Evolutionary conservation across 2,888 invertebrate species (phyloP).

Genomic region (Rotaria sp.): DNA sequence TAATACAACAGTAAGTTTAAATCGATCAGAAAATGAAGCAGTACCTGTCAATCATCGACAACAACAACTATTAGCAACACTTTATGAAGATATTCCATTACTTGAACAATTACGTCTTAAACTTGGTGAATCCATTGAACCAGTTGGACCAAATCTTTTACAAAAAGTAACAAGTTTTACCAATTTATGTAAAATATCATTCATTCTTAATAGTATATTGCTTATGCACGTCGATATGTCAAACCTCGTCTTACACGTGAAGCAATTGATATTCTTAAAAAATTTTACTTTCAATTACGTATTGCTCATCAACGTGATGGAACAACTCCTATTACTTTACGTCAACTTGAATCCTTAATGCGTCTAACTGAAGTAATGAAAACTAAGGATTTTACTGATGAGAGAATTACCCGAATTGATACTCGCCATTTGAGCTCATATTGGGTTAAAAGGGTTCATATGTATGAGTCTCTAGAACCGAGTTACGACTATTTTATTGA

Average conservation of each 20-base stretch:
- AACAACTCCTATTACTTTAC: conserved; percentile 73
- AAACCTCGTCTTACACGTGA: conserved; percentile 69
- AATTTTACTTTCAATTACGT: conserved; percentile 73
- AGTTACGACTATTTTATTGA: too few relatives aligned
- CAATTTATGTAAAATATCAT: not conserved
- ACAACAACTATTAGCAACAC: not conserved
- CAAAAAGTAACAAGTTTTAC: conserved; percentile 61
- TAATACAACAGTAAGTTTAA: not conserved
- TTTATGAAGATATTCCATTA: conserved; percentile 46
- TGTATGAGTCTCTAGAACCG: too few relatives aligned
- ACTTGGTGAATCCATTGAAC: conserved; percentile 64
- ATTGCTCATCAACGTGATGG: conserved; percentile 62
- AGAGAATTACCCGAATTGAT: too few relatives aligned
- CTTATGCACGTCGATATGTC: conserved; percentile 79
- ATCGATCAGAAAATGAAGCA: not conserved
- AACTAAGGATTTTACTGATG: not conserved
- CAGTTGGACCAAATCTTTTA: conserved; percentile 68
- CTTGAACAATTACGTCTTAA: conserved; percentile 62
- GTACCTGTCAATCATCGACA: not conserved
- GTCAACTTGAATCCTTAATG: conserved; percentile 81
- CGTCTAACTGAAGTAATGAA: conserved; percentile 63
- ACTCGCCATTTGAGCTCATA: too few relatives aligned
- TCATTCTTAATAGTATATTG: conserved; percentile 64
- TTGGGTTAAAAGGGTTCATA: too few relatives aligned
- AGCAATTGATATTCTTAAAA: conserved; percentile 63